Evolutionary conservation across 2,888 invertebrate genomes (phyloP).

Genomic region (Ectropis crepuscularia): DNA sequence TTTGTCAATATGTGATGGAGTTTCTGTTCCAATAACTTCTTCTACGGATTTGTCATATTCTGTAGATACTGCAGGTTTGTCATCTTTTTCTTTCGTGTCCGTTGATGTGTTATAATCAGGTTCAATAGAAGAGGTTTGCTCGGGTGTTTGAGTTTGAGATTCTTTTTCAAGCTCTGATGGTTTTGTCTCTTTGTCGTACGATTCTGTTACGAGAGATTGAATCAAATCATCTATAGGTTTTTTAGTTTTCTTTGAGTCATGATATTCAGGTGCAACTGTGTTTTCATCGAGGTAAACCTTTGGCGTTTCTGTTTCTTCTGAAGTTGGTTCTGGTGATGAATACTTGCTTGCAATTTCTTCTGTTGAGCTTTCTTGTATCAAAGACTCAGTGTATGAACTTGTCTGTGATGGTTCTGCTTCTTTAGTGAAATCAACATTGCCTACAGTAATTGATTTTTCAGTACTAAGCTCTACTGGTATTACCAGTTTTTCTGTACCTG

Average conservation of each 20-base stretch:
- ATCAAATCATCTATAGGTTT: slow-evolving; percentile 11
- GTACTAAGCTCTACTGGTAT: slow-evolving; percentile 20
- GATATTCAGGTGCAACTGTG: slow-evolving; percentile 10
- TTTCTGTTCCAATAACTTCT: slow-evolving; percentile 12
- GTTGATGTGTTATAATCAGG: slow-evolving; percentile 12
- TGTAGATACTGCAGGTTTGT: slow-evolving; percentile 16
- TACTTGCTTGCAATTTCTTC: slow-evolving; percentile 16
- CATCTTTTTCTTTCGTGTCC: slow-evolving; percentile 16
- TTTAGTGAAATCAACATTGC: slow-evolving; percentile 7
- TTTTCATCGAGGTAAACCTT: slow-evolving; percentile 8
- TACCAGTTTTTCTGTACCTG: slow-evolving; percentile 2
- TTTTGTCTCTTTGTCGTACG: slow-evolving; percentile 16
- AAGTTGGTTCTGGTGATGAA: slow-evolving; percentile 6
- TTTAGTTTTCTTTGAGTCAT: slow-evolving; percentile 14
- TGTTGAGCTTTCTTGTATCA: slow-evolving; percentile 11
- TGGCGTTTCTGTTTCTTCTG: slow-evolving; percentile 12
- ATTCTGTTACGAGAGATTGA: slow-evolving; percentile 23
- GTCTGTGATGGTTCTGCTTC: slow-evolving; percentile 12
- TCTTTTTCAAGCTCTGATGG: slow-evolving; percentile 23
- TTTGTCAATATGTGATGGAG: neutral
- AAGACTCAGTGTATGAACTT: slow-evolving; percentile 8
- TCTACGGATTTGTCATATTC: slow-evolving; percentile 21
- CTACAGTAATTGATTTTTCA: neutral
- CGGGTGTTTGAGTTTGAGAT: slow-evolving; percentile 17
- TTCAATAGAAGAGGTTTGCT: slow-evolving; percentile 16